Base-by-base conservation (phyloP, 2,113 vertebrate species). In the Galbula dea region DNA sequence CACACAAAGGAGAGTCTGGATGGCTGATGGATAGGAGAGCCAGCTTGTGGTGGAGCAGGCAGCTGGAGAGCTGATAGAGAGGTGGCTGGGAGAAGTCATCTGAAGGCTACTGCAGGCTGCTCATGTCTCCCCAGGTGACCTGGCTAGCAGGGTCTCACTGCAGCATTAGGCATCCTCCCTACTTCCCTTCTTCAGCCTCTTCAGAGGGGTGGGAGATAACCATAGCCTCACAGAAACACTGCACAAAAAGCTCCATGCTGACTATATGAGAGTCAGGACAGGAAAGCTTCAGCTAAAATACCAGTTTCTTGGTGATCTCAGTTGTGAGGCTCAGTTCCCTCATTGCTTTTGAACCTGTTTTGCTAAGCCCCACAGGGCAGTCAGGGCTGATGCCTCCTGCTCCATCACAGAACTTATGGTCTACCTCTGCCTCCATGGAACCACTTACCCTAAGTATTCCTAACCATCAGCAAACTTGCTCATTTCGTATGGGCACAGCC, bases 231-330 rank as follows among this genome's bases (percentile, higher is more conserved):
- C 29, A 55, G 51, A 68, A 91, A 45, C 0, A 0, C 11, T 36
- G 12, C 32, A 20, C 24, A 39, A 69, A 73, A 36, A n/a, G n/a
- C 48, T 20, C 67, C 0, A 0, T 61, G 36, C 52, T 6, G 10
- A 26, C n/a, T 4, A 0, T 17, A 43, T 69, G 49, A 32, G 6
- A 41, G 37, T 3, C 3, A 4, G 46, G 26, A 59, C 0, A 1
- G 58, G 23, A 79, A 62, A 27, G 45, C 49, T 88, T 43, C 58
- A 48, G 51, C 26, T 76, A 15, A 68, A 81, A 68, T 21, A 78
- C 7, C 22, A 2, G 3, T 57, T 63, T 83, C 18, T 30, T 0
- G 0, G 29, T n/a, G 48, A 67, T 55, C 26, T 79, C 26, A 7
- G 15, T n/a, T 32, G 14, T 8, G 12, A 86, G 45, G 54, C 30